Base-by-base conservation (phyloP, 2,113 vertebrate genomes). In the Felis chaus region DNA sequence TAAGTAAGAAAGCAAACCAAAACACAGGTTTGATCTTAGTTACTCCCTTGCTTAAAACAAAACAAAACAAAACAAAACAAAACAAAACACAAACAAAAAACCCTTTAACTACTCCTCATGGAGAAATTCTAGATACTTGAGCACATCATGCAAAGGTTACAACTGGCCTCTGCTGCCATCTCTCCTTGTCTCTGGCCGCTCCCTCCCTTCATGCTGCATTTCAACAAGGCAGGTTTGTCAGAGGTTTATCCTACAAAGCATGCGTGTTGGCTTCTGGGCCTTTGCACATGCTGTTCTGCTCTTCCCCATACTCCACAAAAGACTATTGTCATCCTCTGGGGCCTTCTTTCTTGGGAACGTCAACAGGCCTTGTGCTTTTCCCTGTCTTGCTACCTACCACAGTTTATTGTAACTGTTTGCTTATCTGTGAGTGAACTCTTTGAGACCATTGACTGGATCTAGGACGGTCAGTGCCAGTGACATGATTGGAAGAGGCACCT, bases 1-100 rank as follows among this genome's bases (percentile, higher is more conserved):
- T 78, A 63, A 86, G n/a, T 7, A 85, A 39, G 41, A 66, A 89
- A 96, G 25, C 7, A 93, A 97, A 94, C 7, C 50, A 48, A 90
- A 84, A 50, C 27, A 68, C 29, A 31, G 33, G 8, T 81, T 92
- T 94, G 66, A 53, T 92, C 27, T 85, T 31, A 81, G 63, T 71
- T 45, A 27, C 39, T 92, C 9, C 16, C 21, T 96, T 82, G 41
- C n/a, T 91, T 91, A 48, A 81, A 45, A 45, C 45, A 45, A 41
- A 48, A 31, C 39, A 39, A 65, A 65, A 61, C 21, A 19, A 76
- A 36, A 36, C 36, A 36, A 41, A 61, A 61, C n/a, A n/a, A n/a
- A n/a, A n/a, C n/a, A n/a, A n/a, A n/a, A n/a, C n/a, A 65, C 25
- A 7, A 29, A 29, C 12, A 65, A 71, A 41, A 81, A 48, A 31